Base-by-base conservation (phyloP, 1,140 invertebrate species). In the Palaemon carinicauda region DNA sequence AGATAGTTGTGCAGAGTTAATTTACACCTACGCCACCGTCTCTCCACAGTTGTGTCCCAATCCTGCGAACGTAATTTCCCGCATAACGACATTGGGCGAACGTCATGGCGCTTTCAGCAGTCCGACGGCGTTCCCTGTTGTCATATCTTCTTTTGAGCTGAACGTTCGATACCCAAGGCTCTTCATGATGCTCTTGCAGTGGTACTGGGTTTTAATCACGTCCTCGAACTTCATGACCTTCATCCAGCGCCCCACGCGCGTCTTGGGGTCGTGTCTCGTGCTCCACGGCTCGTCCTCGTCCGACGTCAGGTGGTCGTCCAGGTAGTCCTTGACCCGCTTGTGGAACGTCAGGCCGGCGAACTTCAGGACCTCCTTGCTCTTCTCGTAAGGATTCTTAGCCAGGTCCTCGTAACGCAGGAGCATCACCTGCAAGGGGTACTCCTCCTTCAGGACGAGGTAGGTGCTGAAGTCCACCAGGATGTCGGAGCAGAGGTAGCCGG, bases 211-310 rank as follows among this genome's bases (percentile, higher is more conserved):
- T 50, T 88, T 90, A 90, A 91, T 93, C 89, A 95, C 94, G 87
- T 93, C 92, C n/a, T 93, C 92, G 29, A 90, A 90, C 19, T 89
- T 90, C 50, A 97, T 92, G 89, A 96, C 95, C 65, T 93, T 93
- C 88, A 94, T 94, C 96, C 96, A 97, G 90, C 96, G 95, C 91
- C 96, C 97, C 83, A 96, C 96, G 78, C 96, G 95, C 29, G 93
- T 94, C 90, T 95, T 95, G 9, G 96, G 96, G 91, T 97, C 94
- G 27, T 96, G 93, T 91, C 95, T 96, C 9, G 96, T 97, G 89
- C 96, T 96, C 52, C 95, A 96, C 17, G 96, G 95, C 21, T 95
- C 96, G 17, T 95, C 96, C 7, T 94, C 93, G 89, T 97, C 94
- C 56, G 93, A 92, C 90, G 95, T 95, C 1, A 96, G 97, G 90